Percentiles rank a stretch among this genome's conserved stretches.
Conservation (phyloP, 2,113 vertebrate species). For the Thunnus thynnus region DNA sequence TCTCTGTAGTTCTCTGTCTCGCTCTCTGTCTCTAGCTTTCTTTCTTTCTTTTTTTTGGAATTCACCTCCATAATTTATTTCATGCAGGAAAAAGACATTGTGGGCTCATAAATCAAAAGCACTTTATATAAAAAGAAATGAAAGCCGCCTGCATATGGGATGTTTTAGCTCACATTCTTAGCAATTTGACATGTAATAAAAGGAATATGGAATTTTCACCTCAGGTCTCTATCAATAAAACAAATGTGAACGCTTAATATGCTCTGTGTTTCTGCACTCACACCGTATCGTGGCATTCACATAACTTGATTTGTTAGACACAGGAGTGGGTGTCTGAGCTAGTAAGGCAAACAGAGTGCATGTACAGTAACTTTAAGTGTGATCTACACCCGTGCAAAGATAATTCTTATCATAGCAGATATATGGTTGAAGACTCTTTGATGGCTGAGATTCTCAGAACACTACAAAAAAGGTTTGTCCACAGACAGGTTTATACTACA, state of each 20-base stretch:
- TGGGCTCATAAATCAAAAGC: slow-evolving; percentile 82
- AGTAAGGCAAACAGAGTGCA: slow-evolving; percentile 50
- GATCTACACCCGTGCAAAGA: slow-evolving; percentile 71
- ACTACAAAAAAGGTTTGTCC: slow-evolving; percentile 42
- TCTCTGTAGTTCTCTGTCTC: slow-evolving; percentile 33
- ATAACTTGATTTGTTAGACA: slow-evolving; percentile 74
- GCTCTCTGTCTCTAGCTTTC: slow-evolving; percentile 4
- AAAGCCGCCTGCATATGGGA: slow-evolving; percentile 78
- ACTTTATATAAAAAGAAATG: slow-evolving; percentile 83
- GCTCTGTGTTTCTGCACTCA: slow-evolving; percentile 51
- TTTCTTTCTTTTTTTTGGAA: slow-evolving; percentile 49
- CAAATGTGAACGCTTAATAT: slow-evolving; percentile 61
- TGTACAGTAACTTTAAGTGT: slow-evolving; percentile 52
- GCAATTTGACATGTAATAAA: slow-evolving; percentile 76
- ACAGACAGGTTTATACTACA: slow-evolving; percentile 59
- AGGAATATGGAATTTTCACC: slow-evolving; percentile 79
- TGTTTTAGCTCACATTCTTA: slow-evolving; percentile 80
- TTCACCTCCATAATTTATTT: slow-evolving; percentile 82
- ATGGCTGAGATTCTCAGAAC: slow-evolving; percentile 56
- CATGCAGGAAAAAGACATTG: slow-evolving; percentile 79
- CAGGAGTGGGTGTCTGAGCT: slow-evolving; percentile 61
- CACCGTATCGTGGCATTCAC: slow-evolving; percentile 61
- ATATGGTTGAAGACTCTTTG: slow-evolving; percentile 63
- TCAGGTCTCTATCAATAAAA: slow-evolving; percentile 79
- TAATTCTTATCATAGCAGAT: slow-evolving; percentile 75